A percentile compares a stretch with the other conserved stretches of the same genome.
Conservation (phyloP, 1,140 invertebrate species). For the Vollenhovia emeryi region DNA sequence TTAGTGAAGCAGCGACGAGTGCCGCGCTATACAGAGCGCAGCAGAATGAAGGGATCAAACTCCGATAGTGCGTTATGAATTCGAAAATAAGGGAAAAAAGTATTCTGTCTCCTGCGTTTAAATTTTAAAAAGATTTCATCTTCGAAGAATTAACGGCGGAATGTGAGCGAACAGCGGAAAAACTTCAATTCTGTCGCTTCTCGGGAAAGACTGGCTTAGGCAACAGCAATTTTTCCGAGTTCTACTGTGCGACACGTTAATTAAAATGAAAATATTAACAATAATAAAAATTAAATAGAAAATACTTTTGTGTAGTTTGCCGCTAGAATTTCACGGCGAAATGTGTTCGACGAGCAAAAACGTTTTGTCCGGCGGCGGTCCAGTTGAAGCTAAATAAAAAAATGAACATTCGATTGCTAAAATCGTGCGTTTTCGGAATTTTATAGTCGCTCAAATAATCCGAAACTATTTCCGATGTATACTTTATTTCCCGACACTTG, state of each 20-base stretch:
- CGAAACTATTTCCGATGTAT: not conserved
- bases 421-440: not conserved
- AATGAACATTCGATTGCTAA: not conserved
- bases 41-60: not conserved
- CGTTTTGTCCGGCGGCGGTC: not conserved
- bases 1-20: not conserved
- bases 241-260: too few relatives aligned
- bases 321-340: not conserved
- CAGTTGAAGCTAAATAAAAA: not conserved
- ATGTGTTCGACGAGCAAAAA: not conserved
- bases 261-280: not conserved
- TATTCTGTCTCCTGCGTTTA: not conserved
- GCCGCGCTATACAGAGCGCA: not conserved
- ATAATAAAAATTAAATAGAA: not conserved
- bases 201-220: not conserved
- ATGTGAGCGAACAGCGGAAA: not conserved
- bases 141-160: not conserved
- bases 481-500: not conserved
- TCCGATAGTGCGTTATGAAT: not conserved
- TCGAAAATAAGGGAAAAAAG: constrained; percentile 5
- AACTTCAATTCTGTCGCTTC: not conserved
- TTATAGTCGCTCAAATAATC: not conserved
- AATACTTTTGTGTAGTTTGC: not conserved
- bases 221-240: not conserved
- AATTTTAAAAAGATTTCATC: not conserved